Percentiles rank a stretch among this genome's conserved stretches.
These are phyloP conservation scores for Papilio protenor DNA, from an alignment of 2,888 invertebrate species.

Conservation along the genomic window DNA sequence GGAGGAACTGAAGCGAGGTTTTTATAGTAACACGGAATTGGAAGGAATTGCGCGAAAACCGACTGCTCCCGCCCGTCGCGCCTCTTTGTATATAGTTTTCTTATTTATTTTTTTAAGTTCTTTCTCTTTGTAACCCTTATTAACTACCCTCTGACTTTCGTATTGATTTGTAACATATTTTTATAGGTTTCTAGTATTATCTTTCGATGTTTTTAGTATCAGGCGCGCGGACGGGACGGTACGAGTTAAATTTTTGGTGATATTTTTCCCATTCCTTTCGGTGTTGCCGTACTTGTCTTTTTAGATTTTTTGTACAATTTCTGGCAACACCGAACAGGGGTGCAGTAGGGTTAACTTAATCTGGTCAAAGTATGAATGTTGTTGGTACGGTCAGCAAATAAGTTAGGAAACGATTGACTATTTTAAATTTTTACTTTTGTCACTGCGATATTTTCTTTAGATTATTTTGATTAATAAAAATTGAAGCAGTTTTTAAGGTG, in stretches of 20 bases:
- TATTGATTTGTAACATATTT: slow-evolving; percentile 47
- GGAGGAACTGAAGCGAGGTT: slow-evolving; percentile 58
- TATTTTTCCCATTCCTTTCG: slow-evolving; percentile 68
- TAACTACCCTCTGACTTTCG: slow-evolving; percentile 51
- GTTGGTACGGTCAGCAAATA: slow-evolving; percentile 56
- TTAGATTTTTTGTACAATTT: slow-evolving; percentile 45
- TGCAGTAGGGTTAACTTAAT: slow-evolving; percentile 60
- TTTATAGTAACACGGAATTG: slow-evolving; percentile 51
- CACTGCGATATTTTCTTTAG: not conserved
- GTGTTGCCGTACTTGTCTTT: slow-evolving; percentile 51
- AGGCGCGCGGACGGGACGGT: slow-evolving; percentile 55
- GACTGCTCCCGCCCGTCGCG: slow-evolving; percentile 61
- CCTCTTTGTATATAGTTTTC: slow-evolving; percentile 67
- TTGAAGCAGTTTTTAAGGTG: not conserved
- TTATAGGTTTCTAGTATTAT: slow-evolving; percentile 52
- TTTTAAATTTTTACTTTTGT: not conserved
- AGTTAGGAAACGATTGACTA: not conserved
- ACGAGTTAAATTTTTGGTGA: slow-evolving; percentile 63
- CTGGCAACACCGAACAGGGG: slow-evolving; percentile 31
- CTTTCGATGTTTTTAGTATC: slow-evolving; percentile 46
- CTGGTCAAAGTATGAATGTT: slow-evolving; percentile 73
- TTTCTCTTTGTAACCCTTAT: slow-evolving; percentile 47
- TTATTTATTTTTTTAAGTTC: slow-evolving; percentile 50
- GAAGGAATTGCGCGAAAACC: slow-evolving; percentile 68
- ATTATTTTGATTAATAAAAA: not conserved